A percentile compares a stretch with the other conserved stretches of the same genome.
Evolutionary conservation across 2,888 invertebrate species (phyloP).

Genomic region (Empis livida): DNA sequence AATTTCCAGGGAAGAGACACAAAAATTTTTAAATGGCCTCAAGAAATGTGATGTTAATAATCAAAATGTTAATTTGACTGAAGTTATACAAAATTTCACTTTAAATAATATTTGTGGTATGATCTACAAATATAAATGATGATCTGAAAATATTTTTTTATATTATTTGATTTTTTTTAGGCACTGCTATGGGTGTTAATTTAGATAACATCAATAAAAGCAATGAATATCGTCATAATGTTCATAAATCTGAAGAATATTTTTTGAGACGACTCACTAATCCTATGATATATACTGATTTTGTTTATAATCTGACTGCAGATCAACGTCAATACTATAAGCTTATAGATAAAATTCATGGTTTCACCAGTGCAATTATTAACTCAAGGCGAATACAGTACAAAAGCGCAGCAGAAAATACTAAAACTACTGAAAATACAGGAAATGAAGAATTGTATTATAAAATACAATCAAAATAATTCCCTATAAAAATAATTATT

Average conservation of each 20-base stretch:
- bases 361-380: slow-evolving; percentile 36
- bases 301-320: slow-evolving; percentile 41
- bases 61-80: slow-evolving; percentile 35
- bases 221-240: slow-evolving; percentile 44
- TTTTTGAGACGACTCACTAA: slow-evolving; percentile 35
- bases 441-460: too few species aligned
- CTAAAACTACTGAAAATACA: too few species aligned
- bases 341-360: slow-evolving; percentile 29
- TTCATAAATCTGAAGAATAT: slow-evolving; percentile 37
- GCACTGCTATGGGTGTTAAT: slow-evolving; percentile 58
- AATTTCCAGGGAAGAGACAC: slow-evolving; percentile 30
- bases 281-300: slow-evolving; percentile 44
- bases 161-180: slow-evolving; percentile 17
- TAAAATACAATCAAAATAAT: too few species aligned
- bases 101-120: slow-evolving; percentile 55
- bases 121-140: background rate
- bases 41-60: slow-evolving; percentile 15
- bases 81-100: slow-evolving; percentile 45
- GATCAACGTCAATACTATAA: slow-evolving; percentile 38
- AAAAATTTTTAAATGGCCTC: slow-evolving; percentile 26
- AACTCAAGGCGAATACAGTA: slow-evolving; percentile 28
- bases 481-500: too few species aligned
- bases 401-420: background rate
- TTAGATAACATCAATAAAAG: slow-evolving; percentile 38
- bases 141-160: background rate